These are phyloP conservation scores for Catocala sponsa DNA, from an alignment of 2,888 invertebrate species.

Conservation along the genomic window DNA sequence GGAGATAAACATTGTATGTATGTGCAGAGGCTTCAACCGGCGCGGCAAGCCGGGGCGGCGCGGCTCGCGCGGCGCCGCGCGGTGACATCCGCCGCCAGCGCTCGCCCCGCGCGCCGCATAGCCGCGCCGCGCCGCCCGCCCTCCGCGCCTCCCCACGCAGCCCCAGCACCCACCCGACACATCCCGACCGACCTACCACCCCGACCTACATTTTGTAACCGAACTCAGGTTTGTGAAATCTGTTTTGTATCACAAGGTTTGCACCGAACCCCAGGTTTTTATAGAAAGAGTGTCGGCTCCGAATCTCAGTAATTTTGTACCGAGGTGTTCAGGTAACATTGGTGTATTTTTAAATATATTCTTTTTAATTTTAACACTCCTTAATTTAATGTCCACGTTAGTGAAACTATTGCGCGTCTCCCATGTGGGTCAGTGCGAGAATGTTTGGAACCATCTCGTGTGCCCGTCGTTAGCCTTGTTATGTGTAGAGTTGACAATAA, in stretches of 20 bases:
- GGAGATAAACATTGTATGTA: not conserved
- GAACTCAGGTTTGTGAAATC: conserved; percentile 21
- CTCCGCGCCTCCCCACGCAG: not conserved
- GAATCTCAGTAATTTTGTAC: not conserved
- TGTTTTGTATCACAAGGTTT: conserved; percentile 12
- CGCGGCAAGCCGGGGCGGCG: conserved; percentile 81
- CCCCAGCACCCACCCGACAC: not conserved
- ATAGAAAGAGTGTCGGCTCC: not conserved
- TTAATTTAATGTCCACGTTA: conserved; percentile 35
- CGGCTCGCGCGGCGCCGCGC: conserved; percentile 67
- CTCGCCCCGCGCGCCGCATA: conserved; percentile 55
- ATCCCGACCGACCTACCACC: not conserved
- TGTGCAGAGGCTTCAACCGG: conserved; percentile 79
- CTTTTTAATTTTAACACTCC: conserved; percentile 15
- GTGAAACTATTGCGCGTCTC: conserved; percentile 17
- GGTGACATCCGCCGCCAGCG: conserved; percentile 60
- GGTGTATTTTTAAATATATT: conserved; percentile 8
- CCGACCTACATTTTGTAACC: not conserved
- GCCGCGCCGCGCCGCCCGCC: conserved; percentile 26
- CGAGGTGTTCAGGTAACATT: not conserved
- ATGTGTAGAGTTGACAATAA: conserved; percentile 12
- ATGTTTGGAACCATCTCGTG: not conserved
- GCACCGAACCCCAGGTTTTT: not conserved
- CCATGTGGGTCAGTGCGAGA: conserved; percentile 12
- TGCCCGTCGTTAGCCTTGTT: not conserved